These are phyloP conservation scores for Pasiphila rectangulata DNA, from an alignment of 2,888 invertebrate genomes.

Conservation along the genomic window DNA sequence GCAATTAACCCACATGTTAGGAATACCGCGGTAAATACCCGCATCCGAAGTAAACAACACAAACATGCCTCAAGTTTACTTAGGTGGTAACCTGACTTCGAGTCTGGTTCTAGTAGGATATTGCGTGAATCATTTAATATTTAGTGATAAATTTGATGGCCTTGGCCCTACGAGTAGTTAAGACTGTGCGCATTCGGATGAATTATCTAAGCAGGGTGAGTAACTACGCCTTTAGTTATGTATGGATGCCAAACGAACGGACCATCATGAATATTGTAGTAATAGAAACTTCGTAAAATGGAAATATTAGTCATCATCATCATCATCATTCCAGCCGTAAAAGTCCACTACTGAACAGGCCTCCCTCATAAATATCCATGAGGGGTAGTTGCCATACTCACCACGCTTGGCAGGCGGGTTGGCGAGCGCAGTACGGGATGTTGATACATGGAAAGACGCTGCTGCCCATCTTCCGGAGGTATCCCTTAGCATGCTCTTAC, in stretches of 20 bases:
- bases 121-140: constrained; percentile 17
- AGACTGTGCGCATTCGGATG: constrained; percentile 13
- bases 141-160: constrained; percentile 7
- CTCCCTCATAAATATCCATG: too few species aligned
- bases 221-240: constrained; percentile 8
- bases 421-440: too few species aligned
- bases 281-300: neutral
- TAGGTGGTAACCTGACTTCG: constrained; percentile 4
- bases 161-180: constrained; percentile 6
- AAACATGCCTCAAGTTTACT: neutral
- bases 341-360: too few species aligned
- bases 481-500: too few species aligned
- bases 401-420: too few species aligned
- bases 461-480: too few species aligned
- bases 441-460: too few species aligned
- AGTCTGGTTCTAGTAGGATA: neutral
- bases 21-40: too few species aligned
- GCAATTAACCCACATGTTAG: too few species aligned
- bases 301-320: neutral
- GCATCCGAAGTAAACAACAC: neutral
- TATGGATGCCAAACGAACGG: constrained; percentile 12
- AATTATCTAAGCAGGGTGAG: constrained; percentile 19
- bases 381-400: too few species aligned
- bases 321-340: neutral
- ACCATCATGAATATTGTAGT: neutral